Percentiles rank a stretch among this genome's conserved stretches.
Evolutionary conservation across 1,140 invertebrate genomes (phyloP).

Genomic region (Drosophila prosaltans): DNA sequence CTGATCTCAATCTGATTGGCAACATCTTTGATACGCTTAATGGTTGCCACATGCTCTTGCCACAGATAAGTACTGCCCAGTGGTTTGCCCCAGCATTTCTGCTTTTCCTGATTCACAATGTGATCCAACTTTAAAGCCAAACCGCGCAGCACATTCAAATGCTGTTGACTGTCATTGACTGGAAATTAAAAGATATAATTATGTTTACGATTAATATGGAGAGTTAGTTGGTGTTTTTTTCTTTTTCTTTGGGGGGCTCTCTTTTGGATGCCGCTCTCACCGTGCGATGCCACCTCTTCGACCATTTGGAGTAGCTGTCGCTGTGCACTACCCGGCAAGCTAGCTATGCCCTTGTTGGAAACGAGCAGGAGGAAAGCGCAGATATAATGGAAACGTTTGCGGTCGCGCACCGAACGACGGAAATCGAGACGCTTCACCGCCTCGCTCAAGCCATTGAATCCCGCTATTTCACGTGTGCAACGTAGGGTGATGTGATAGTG

Average conservation of each 20-base stretch:
- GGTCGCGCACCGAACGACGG: constrained; percentile 95
- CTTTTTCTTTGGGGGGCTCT: too few relatives aligned
- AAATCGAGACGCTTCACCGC: constrained; percentile 97
- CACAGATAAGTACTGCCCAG: constrained; percentile 94
- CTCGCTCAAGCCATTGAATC: constrained; percentile 97
- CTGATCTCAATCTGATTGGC: constrained; percentile 91
- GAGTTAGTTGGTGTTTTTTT: not conserved
- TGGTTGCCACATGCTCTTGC: constrained; percentile 93
- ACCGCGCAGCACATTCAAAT: constrained; percentile 91
- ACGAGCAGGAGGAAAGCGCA: constrained; percentile 95
- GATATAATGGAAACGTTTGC: constrained; percentile 97
- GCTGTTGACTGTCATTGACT: constrained; percentile 94
- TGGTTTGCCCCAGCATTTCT: constrained; percentile 92
- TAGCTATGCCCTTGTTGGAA: constrained; percentile 90
- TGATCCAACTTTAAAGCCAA: constrained; percentile 90
- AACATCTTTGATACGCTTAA: constrained; percentile 92
- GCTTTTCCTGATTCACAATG: constrained; percentile 86
- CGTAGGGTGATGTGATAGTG: constrained; percentile 96
- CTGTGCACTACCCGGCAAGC: constrained; percentile 95
- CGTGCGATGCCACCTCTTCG: constrained; percentile 96
- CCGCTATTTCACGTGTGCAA: constrained; percentile 96
- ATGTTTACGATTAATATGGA: not conserved
- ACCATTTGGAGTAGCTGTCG: constrained; percentile 96
- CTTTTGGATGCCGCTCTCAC: constrained; percentile 83
- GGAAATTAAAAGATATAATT: constrained; percentile 36